Conservation (phyloP, 2,797 vertebrate species). For the Argya squamiceps region DNA sequence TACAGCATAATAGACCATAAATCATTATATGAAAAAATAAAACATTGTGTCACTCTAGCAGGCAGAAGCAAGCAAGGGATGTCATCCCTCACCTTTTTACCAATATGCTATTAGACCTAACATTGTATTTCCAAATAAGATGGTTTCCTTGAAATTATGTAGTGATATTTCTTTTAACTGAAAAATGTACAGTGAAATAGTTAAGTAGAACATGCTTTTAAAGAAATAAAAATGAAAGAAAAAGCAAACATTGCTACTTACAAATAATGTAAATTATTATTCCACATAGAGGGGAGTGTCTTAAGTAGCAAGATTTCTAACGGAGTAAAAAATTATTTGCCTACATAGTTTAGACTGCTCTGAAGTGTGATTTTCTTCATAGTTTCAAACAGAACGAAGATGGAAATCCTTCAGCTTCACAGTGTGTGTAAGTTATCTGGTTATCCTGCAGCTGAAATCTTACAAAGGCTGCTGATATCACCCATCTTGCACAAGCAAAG, state of each 20-base stretch:
- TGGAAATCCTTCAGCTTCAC: not conserved
- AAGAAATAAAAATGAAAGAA: not conserved
- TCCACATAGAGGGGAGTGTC: not conserved
- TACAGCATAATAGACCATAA: not conserved
- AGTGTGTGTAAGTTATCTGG: not conserved
- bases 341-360: not conserved
- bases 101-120: not conserved
- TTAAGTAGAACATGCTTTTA: not conserved
- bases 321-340: not conserved
- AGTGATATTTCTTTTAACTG: not conserved
- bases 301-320: not conserved
- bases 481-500: not conserved
- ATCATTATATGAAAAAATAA: not conserved
- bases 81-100: not conserved
- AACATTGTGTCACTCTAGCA: not conserved
- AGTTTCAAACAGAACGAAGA: not conserved
- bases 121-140: not conserved
- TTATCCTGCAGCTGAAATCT: not conserved
- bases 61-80: not conserved
- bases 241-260: not conserved
- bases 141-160: not conserved
- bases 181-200: not conserved
- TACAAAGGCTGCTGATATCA: not conserved
- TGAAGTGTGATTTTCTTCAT: conserved; percentile 11
- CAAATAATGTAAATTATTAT: not conserved